A percentile compares a stretch with the other conserved stretches of the same genome.
These are phyloP conservation scores for Agelastica alni DNA, from an alignment of 2,888 invertebrate genomes.

Conservation along the genomic window DNA sequence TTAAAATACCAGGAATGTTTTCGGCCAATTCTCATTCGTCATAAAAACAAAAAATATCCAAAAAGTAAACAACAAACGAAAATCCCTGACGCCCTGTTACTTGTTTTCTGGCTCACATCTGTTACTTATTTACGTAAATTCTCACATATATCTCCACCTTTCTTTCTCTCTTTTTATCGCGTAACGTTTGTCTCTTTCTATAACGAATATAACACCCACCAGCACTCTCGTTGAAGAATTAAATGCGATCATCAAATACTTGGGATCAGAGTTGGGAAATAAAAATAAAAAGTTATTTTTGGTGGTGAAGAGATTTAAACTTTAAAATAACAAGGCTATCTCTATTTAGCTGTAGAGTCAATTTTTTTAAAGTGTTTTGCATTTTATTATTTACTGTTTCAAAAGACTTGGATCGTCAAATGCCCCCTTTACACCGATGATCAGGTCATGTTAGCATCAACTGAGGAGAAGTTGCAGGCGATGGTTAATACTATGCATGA, in stretches of 20 bases:
- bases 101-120: constrained; percentile 32
- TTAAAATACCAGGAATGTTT: too few species aligned
- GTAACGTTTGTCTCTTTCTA: background rate
- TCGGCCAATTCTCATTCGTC: background rate
- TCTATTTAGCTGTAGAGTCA: too few species aligned
- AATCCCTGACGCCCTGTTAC: constrained; percentile 21
- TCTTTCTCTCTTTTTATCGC: background rate
- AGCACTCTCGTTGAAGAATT: background rate
- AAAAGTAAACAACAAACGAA: constrained; percentile 2
- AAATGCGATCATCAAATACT: background rate
- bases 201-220: constrained; percentile 12
- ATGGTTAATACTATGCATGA: too few species aligned
- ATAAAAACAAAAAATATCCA: background rate
- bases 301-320: too few species aligned
- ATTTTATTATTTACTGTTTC: too few species aligned
- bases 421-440: too few species aligned
- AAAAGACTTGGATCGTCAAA: too few species aligned
- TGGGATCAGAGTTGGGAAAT: background rate
- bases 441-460: too few species aligned
- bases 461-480: too few species aligned
- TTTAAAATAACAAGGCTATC: too few species aligned
- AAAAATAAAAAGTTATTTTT: too few species aligned
- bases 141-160: constrained; percentile 14
- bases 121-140: constrained; percentile 28
- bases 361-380: too few species aligned